A percentile compares a stretch with the other conserved stretches of the same genome.
Conservation (phyloP, 2,888 invertebrate species). For the Lochmaea capreae region DNA sequence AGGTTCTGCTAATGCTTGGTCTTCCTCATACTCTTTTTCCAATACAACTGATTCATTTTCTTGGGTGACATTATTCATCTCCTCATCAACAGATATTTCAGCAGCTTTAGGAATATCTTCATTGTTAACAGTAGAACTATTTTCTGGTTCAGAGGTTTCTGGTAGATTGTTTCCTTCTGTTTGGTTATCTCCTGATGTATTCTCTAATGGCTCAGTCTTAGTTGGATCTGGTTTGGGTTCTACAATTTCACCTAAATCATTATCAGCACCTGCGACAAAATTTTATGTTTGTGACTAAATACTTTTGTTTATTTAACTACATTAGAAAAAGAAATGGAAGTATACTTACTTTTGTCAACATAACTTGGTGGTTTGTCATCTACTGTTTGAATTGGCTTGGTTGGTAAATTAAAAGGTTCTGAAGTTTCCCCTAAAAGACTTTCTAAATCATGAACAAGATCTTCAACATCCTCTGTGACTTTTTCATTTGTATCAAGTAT, state of each 20-base stretch:
- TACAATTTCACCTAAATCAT: background rate
- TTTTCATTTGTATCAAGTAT: constrained; percentile 57
- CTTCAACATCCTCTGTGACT: constrained; percentile 64
- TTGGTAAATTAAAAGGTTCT: constrained; percentile 49
- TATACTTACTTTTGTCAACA: background rate
- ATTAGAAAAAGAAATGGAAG: background rate
- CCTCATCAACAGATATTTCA: background rate
- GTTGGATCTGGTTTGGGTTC: background rate
- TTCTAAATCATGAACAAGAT: constrained; percentile 64
- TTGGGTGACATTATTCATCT: background rate
- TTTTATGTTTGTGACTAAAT: background rate
- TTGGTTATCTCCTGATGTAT: background rate
- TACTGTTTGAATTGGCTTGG: constrained; percentile 7
- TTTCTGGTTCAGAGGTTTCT: background rate
- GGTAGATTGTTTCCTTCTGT: background rate
- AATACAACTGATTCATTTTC: constrained; percentile 1
- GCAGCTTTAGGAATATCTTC: background rate
- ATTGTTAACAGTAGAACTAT: background rate
- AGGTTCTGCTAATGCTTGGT: constrained; percentile 10
- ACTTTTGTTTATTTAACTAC: background rate
- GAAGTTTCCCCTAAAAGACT: constrained; percentile 60
- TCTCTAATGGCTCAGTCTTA: background rate
- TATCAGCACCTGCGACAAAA: background rate
- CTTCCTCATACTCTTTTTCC: constrained; percentile 2
- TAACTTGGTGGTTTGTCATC: constrained; percentile 8